Base-by-base conservation (phyloP, 2,113 vertebrate species). In the Bettongia penicillata region DNA sequence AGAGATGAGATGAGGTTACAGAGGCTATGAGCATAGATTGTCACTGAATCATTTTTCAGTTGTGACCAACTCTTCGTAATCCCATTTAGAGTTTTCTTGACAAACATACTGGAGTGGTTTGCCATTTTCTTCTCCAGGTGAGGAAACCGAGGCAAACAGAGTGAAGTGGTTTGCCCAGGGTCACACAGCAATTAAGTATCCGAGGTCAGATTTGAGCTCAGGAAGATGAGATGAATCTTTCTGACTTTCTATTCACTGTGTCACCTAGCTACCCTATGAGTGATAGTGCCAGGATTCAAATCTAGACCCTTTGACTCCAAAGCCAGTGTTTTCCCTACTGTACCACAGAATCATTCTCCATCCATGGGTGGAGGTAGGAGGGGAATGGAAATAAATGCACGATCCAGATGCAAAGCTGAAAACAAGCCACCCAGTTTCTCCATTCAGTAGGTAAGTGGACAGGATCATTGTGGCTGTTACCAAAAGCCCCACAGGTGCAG, bases 401-500 rank as follows among this genome's bases (percentile, higher is more conserved):
- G 89, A 91, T 53, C 90, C 91, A 95, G 47, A 77, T 51, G 57
- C 51, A 57, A 49, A 90, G 43, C 92, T 96, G 89, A 94, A 95
- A 95, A 95, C 24, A 61, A 31, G 0, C 3, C 28, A 23, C 94
- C 37, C 49, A 52, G 6, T 61, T 94, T n/a, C 84, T 94, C 89
- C 84, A 50, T 90, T 90, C 90, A 94, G 24, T 57, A 68, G 93
- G 57, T 25, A 31, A 24, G 24, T 52, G 53, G 93, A 93, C n/a
- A 57, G 95, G 91, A 89, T 51, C 68, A 8, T 68, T 43, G 68
- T 84, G 68, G n/a, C 23, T 84, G 68, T 84, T 84, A 84, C 43
- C 3, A 3, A 77, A 50, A 97, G 47, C 77, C 93, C 48, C 52
- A 93, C 6, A 37, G 95, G 97, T 28, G 26, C 61, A 96, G 55